A percentile compares a stretch with the other conserved stretches of the same genome.
These are phyloP conservation scores for Typhlichthys subterraneus DNA, from an alignment of 2,797 vertebrate genomes.

Conservation along the genomic window DNA sequence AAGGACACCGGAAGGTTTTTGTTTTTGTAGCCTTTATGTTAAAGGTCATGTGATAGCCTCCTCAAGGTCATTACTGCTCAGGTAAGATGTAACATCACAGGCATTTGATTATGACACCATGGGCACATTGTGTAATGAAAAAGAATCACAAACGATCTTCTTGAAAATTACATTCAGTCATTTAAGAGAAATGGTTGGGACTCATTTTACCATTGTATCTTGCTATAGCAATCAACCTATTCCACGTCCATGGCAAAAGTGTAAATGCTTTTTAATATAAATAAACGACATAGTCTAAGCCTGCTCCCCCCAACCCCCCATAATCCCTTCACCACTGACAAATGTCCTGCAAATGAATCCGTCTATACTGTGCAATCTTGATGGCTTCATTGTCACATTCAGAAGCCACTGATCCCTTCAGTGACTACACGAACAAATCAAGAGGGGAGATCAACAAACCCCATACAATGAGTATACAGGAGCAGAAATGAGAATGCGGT, in stretches of 20 bases:
- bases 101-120: conserved; percentile 74
- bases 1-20: conserved; percentile 41
- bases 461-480: conserved; percentile 47
- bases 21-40: conserved; percentile 39
- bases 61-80: conserved; percentile 78
- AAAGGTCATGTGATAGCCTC: conserved; percentile 59
- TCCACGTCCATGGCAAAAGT: conserved; percentile 21
- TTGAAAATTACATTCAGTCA: conserved; percentile 70
- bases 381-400: conserved; percentile 41
- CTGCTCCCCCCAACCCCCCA: not conserved
- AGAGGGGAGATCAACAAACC: conserved; percentile 50
- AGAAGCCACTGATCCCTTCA: conserved; percentile 52
- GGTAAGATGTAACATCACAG: conserved; percentile 77
- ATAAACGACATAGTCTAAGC: conserved; percentile 36
- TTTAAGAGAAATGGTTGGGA: conserved; percentile 22
- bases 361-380: conserved; percentile 38
- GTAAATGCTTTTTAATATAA: conserved; percentile 36
- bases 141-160: conserved; percentile 71
- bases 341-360: conserved; percentile 28
- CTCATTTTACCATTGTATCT: too few species aligned
- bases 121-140: conserved; percentile 57
- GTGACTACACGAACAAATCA: conserved; percentile 64
- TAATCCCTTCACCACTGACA: conserved; percentile 2
- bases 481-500: conserved; percentile 40
- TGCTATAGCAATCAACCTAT: conserved; percentile 30